These are phyloP conservation scores for Chelon auratus DNA, from an alignment of 2,797 vertebrate genomes.

Conservation along the genomic window DNA sequence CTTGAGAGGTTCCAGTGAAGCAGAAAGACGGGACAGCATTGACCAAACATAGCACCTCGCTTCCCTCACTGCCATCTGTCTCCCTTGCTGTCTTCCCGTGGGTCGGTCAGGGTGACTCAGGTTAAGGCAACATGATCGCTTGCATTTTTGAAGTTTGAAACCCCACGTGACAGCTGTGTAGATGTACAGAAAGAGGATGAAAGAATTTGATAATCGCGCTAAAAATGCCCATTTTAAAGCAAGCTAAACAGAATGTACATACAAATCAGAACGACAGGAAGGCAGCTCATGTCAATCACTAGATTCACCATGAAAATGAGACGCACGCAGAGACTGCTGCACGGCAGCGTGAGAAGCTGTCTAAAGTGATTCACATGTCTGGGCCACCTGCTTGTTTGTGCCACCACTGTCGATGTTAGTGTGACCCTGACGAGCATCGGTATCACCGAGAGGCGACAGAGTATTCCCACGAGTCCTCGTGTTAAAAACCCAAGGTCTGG, in stretches of 20 bases:
- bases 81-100: slow-evolving; percentile 5
- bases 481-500: slow-evolving; percentile 76
- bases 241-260: background rate
- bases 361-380: slow-evolving; percentile 40
- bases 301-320: slow-evolving; percentile 15
- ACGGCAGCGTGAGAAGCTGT: slow-evolving; percentile 28
- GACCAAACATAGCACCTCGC: slow-evolving; percentile 48
- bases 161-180: slow-evolving; percentile 33
- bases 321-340: background rate
- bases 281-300: background rate
- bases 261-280: background rate
- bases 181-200: background rate
- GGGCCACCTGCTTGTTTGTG: slow-evolving; percentile 68
- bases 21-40: slow-evolving; percentile 53
- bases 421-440: slow-evolving; percentile 64
- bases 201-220: slow-evolving; percentile 43
- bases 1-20: slow-evolving; percentile 60
- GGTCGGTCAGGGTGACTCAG: slow-evolving; percentile 44
- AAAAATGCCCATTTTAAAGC: slow-evolving; percentile 27
- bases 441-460: slow-evolving; percentile 66
- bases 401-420: slow-evolving; percentile 43
- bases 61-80: slow-evolving; percentile 36
- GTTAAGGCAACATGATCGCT: slow-evolving; percentile 20
- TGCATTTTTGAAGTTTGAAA: slow-evolving; percentile 38
- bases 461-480: slow-evolving; percentile 64